Conservation (phyloP, 1,140 invertebrate species). For the Cardiocondyla obscurior region DNA sequence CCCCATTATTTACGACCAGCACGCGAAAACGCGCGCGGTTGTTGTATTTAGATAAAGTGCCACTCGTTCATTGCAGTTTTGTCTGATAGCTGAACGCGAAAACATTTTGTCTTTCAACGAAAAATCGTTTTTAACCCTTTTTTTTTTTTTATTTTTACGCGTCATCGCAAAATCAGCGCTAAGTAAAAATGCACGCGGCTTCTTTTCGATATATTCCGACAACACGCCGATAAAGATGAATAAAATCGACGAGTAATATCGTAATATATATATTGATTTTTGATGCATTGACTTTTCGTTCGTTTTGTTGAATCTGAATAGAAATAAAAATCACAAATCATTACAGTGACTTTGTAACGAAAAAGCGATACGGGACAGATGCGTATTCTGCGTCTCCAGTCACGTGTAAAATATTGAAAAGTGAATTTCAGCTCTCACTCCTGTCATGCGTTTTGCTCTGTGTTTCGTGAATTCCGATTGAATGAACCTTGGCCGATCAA, state of each 20-base stretch:
- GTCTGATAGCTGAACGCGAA: background rate
- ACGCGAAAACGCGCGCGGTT: slow-evolving; percentile 11
- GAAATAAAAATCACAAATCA: background rate
- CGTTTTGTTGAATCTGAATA: background rate
- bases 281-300: no score
- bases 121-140: background rate
- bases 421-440: background rate
- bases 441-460: slow-evolving; percentile 6
- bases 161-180: background rate
- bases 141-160: background rate
- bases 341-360: background rate
- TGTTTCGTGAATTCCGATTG: slow-evolving; percentile 62
- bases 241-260: background rate
- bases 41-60: slow-evolving; percentile 41
- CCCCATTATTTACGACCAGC: slow-evolving; percentile 41
- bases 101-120: background rate
- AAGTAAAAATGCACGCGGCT: background rate
- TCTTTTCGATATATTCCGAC: background rate
- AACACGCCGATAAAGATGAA: background rate
- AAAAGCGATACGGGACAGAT: background rate
- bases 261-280: no score
- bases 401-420: slow-evolving; percentile 21
- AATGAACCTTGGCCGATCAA: slow-evolving; percentile 58
- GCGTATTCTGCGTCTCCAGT: background rate
- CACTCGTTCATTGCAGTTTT: slow-evolving; percentile 28